phyloP scores from a whole-genome alignment of 1,140 invertebrate species.

The Dryas iulia region DNA sequence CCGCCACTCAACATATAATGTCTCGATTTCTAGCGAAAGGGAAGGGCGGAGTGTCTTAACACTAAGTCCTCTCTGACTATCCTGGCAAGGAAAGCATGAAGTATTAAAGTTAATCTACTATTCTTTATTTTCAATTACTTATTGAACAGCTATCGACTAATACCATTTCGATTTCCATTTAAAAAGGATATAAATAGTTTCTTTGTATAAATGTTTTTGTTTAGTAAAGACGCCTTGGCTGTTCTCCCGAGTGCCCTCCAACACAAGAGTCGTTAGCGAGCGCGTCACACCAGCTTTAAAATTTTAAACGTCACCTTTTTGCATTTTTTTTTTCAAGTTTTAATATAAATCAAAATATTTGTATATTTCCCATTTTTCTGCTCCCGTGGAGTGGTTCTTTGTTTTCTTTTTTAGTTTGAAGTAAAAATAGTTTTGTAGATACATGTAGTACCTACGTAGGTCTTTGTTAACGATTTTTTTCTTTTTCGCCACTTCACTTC shows the following conservation, averaged over 20 bases:
- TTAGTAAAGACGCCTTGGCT: slow-evolving; percentile 34
- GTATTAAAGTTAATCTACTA: neutral
- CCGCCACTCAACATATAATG: too few relatives aligned
- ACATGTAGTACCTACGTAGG: neutral
- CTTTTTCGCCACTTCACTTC: slow-evolving; percentile 5
- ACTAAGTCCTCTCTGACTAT: too few relatives aligned
- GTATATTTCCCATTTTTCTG: neutral
- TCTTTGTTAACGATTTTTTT: neutral
- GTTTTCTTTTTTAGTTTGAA: slow-evolving; percentile 1
- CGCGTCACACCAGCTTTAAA: slow-evolving; percentile 25
- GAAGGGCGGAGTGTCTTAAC: too few relatives aligned
- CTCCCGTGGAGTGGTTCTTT: neutral
- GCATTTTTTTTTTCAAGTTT: neutral
- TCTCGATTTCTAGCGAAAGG: too few relatives aligned
- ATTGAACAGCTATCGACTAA: neutral
- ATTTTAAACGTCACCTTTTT: slow-evolving; percentile 20
- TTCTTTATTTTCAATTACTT: neutral
- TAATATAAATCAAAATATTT: slow-evolving; percentile 5
- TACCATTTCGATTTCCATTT: neutral
- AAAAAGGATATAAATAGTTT: slow-evolving; percentile 15
- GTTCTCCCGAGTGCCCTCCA: slow-evolving; percentile 46
- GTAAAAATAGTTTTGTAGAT: neutral
- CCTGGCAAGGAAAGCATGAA: too few relatives aligned
- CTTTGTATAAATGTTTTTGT: slow-evolving; percentile 25
- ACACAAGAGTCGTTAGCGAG: slow-evolving; percentile 52